Base-by-base conservation (phyloP, 2,797 vertebrate species). In the Ptychobarbus kaznakovi region DNA sequence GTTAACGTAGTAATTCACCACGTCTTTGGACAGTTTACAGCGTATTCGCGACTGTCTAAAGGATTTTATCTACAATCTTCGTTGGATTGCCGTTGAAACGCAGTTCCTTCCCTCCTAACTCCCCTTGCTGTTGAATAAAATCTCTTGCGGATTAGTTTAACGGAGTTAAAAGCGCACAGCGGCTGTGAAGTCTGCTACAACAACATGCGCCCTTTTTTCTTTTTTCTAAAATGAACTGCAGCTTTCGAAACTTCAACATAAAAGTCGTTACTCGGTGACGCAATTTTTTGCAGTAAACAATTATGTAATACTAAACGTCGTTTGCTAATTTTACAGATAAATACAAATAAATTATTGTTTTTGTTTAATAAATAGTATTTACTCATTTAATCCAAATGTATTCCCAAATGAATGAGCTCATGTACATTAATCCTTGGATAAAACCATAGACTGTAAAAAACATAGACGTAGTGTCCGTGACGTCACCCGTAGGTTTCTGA, bases 161-260 rank as follows among this genome's bases (percentile, higher is more conserved):
- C 56, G 53, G 58, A 66, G 73, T 76, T 84, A 61, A 82, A 83
- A 65, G 38, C 35, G 6, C 10, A 73, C n/a, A 82, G 68, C 40
- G 6, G 25, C 56, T 28, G 65, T 83, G 81, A 89, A 87, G 82
- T 49, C 25, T 10, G 44, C 46, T 3, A 85, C 79, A 68, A 68
- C 56, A 42, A n/a, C 13, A 16, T 0, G 10, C 38, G 12, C 1
- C 3, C 22, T 13, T 15, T 15, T 7, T 20, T 28, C 0, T 2
- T 35, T 79, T 74, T 58, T 53, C 38, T 69, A 51, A 85, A 80
- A 81, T 69, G 66, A 73, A 66, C 9, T 25, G 65, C 6, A 16
- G 18, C 49, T 12, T 63, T 16, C 28, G 3, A n/a, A 9, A 49
- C 18, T 85, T 87, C 86, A 90, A 85, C 44, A 82, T 90, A 87